These are phyloP conservation scores for Toxotes chatareus DNA, from an alignment of 2,113 vertebrate species.

Conservation along the genomic window DNA sequence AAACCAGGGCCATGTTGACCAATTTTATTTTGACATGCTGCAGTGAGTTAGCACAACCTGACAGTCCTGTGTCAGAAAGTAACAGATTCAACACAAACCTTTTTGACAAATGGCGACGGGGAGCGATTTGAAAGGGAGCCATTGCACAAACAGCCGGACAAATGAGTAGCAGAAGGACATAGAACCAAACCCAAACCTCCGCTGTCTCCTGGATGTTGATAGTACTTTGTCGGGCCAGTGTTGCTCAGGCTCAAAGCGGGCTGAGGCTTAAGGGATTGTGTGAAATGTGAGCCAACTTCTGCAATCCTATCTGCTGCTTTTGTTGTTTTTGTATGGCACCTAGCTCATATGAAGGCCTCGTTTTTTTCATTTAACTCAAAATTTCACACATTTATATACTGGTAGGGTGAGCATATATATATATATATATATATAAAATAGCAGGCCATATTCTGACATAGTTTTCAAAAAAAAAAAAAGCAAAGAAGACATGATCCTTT, in stretches of 20 bases:
- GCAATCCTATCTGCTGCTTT: constrained; percentile 23
- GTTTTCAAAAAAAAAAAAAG: constrained; percentile 26
- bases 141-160: not conserved
- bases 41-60: constrained; percentile 17
- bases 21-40: constrained; percentile 34
- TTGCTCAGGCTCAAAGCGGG: constrained; percentile 36
- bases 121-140: constrained; percentile 23
- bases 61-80: constrained; percentile 26
- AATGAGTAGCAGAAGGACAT: constrained; percentile 17
- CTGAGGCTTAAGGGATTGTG: constrained; percentile 48
- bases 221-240: constrained; percentile 32
- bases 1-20: constrained; percentile 20
- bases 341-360: constrained; percentile 13
- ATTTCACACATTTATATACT: constrained; percentile 7
- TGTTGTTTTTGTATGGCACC: constrained; percentile 12
- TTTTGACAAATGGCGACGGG: constrained; percentile 24
- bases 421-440: too few relatives aligned
- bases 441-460: not conserved
- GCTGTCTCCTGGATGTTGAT: constrained; percentile 45
- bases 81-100: constrained; percentile 11
- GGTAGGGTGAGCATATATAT: not conserved
- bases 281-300: constrained; percentile 31
- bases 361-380: not conserved
- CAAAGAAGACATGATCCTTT: constrained; percentile 13
- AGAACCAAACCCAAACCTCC: constrained; percentile 42